Evolutionary conservation across 2,113 vertebrate species (phyloP), one percentile per base, ranked within the genome.

Genomic region (Scomber japonicus): DNA sequence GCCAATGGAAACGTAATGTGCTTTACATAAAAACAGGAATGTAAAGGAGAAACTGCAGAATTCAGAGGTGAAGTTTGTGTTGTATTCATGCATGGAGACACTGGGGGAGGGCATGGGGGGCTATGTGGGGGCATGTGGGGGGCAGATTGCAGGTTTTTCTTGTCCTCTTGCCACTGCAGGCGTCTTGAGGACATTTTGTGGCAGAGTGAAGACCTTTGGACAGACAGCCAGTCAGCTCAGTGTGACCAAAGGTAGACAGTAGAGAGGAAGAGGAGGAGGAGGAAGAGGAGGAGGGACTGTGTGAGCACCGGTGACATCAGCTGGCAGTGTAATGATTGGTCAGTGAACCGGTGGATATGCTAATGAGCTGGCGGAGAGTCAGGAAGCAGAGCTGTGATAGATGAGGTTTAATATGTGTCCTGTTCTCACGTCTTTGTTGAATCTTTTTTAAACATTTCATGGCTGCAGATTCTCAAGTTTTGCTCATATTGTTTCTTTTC

Each of bases 241-340:
- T 67, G 80, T 84, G 82, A 71, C 84, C 91, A 94, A 93, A 94
- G 94, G 91, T 91, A 40, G 70, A 66, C 24, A 16, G 64, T 1
- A 35, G 64, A n/a, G 53, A 16, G 63, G 24, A 15, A 5, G 55
- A 27, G 2, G 8, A 2, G 8, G 35, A 40, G 35, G 8, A 74
- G 77, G 64, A 55, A 30, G 63, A 48, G 61, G 80, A 50, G 75
- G 64, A 45, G 71, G 77, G 31, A 12, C 57, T 16, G 35, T 40
- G 24, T 15, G 21, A 78, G 24, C 2, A 2, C 31, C 7, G 49
- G 54, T 70, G 80, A 72, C 48, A 19, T 87, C n/a, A 77, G 66
- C 75, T 76, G 77, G 67, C 59, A 57, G 30, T 7, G 54, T 54
- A 57, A 68, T 83, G 82, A 91, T 89, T 87, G 86, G 80, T 13